phyloP scores from a whole-genome alignment of 2,888 invertebrate species.

The Aplocera efformata region DNA sequence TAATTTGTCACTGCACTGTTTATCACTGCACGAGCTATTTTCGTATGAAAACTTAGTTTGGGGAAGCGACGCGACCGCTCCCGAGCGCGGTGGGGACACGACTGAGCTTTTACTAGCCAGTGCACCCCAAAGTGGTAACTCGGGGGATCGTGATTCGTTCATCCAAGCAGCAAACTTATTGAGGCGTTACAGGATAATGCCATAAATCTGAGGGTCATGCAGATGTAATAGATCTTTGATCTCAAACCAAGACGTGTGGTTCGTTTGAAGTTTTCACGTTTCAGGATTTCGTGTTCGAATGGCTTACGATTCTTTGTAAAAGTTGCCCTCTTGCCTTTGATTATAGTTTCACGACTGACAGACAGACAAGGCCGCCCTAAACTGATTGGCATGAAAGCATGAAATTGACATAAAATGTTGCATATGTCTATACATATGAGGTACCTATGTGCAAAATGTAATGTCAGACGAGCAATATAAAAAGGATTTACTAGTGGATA shows the following conservation, averaged over 20 bases:
- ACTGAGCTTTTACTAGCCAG: slow-evolving; percentile 36
- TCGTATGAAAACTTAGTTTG: slow-evolving; percentile 45
- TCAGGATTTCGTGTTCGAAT: too few species aligned
- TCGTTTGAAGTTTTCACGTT: slow-evolving; percentile 8
- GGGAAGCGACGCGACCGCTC: slow-evolving; percentile 39
- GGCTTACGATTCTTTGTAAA: too few species aligned
- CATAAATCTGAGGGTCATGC: slow-evolving; percentile 53
- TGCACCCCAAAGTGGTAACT: slow-evolving; percentile 36
- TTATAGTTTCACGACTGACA: too few species aligned
- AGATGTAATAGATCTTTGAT: slow-evolving; percentile 44
- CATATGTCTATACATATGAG: too few species aligned
- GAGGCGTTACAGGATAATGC: slow-evolving; percentile 57
- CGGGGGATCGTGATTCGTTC: slow-evolving; percentile 49
- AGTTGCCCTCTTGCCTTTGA: too few species aligned
- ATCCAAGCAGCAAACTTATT: slow-evolving; percentile 55
- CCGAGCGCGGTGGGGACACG: slow-evolving; percentile 40
- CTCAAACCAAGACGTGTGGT: slow-evolving; percentile 19
- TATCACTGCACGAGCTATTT: slow-evolving; percentile 52
- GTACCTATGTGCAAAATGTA: too few species aligned
- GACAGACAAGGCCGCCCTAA: too few species aligned
- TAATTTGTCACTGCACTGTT: slow-evolving; percentile 24
- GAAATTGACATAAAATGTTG: too few species aligned
- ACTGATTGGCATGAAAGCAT: too few species aligned
- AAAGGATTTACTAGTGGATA: too few species aligned
- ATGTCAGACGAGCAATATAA: too few species aligned